Evolutionary conservation across 2,888 invertebrate species (phyloP).

Genomic region (Drosophila melanosoma): DNA sequence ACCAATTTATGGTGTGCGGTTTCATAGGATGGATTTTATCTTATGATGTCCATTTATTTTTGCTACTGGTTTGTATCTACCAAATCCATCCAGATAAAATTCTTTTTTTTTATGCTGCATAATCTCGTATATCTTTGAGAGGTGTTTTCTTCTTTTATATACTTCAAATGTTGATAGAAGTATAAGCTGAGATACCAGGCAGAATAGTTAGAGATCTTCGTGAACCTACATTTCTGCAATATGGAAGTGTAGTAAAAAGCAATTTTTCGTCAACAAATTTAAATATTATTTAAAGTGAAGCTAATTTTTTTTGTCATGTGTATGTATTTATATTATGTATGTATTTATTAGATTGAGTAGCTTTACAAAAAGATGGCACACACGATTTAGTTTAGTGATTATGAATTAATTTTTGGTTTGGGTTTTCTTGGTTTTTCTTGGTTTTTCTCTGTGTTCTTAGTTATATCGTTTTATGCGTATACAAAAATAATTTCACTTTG

Average conservation of each 20-base stretch:
- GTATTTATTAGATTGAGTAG: conserved; percentile 66
- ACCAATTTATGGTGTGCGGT: no score
- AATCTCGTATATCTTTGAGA: not conserved
- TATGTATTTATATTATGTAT: conserved; percentile 43
- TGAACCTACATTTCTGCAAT: not conserved
- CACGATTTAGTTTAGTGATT: conserved; percentile 45
- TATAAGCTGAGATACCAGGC: not conserved
- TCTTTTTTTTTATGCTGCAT: not conserved
- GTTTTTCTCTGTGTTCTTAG: conserved; percentile 41
- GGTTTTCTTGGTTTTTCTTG: no score
- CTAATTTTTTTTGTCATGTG: conserved; percentile 3
- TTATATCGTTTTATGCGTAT: conserved; percentile 58
- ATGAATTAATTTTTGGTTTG: conserved; percentile 46
- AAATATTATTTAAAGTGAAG: not conserved
- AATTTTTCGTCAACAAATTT: not conserved
- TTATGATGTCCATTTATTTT: no score
- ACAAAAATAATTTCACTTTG: conserved; percentile 63
- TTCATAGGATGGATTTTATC: no score
- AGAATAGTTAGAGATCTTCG: not conserved
- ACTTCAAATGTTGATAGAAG: not conserved
- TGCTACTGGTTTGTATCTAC: not conserved
- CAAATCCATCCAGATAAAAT: not conserved
- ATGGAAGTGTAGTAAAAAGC: not conserved
- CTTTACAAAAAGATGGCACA: conserved; percentile 71
- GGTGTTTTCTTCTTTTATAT: not conserved